A percentile compares a stretch with the other conserved stretches of the same genome.
These are phyloP conservation scores for Aphaenogaster rudis DNA, from an alignment of 1,140 invertebrate genomes.

Conservation along the genomic window DNA sequence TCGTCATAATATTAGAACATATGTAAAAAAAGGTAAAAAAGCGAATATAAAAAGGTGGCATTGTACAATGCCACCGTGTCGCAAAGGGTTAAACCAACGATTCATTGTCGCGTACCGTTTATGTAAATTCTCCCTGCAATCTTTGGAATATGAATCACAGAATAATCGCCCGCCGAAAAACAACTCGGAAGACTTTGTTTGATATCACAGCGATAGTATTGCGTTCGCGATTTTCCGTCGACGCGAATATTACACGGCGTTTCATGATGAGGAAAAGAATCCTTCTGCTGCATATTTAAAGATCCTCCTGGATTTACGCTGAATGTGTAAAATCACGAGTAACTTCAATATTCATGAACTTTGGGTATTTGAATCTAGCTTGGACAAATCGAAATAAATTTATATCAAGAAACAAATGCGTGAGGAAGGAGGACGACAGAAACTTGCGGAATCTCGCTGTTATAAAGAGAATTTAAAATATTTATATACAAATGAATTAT, in stretches of 20 bases:
- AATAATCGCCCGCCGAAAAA: slow-evolving; percentile 21
- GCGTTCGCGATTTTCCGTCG: slow-evolving; percentile 13
- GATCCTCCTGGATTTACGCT: slow-evolving; percentile 30
- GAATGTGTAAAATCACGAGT: slow-evolving; percentile 52
- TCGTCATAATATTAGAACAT: too few species aligned
- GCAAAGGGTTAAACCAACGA: background rate
- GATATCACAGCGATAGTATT: background rate
- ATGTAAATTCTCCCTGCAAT: background rate
- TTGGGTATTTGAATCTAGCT: slow-evolving; percentile 31
- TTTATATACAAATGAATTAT: slow-evolving; percentile 19
- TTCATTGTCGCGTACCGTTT: background rate
- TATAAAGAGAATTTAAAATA: slow-evolving; percentile 4
- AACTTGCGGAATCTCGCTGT: background rate
- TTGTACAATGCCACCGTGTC: too few species aligned
- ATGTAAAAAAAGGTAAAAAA: too few species aligned
- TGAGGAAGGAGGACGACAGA: slow-evolving; percentile 16
- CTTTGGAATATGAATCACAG: slow-evolving; percentile 2
- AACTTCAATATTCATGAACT: slow-evolving; percentile 55
- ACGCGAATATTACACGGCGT: slow-evolving; percentile 9
- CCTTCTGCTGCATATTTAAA: slow-evolving; percentile 52
- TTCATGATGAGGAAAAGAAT: slow-evolving; percentile 23
- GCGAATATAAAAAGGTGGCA: too few species aligned
- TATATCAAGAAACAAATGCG: slow-evolving; percentile 39
- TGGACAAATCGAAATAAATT: slow-evolving; percentile 49
- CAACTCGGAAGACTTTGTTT: background rate